A percentile compares a stretch with the other conserved stretches of the same genome.
Conservation (phyloP, 1,140 invertebrate genomes). For the Drosophila neocordata region DNA sequence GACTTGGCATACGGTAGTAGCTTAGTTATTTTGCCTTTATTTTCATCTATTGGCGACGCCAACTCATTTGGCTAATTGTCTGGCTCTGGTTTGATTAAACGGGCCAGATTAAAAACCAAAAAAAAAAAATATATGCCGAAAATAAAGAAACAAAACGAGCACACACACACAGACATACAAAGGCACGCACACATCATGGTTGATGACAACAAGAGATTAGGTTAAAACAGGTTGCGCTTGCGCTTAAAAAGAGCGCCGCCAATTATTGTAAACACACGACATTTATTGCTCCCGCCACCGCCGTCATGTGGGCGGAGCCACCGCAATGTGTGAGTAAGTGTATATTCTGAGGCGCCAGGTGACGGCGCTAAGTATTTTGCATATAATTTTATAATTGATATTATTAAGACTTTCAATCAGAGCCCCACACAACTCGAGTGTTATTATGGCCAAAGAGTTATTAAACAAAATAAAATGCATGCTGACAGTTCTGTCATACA, state of each 20-base stretch:
- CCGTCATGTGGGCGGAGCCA: slow-evolving; percentile 20
- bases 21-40: background rate
- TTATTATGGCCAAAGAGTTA: too few species aligned
- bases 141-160: background rate
- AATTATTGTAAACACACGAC: slow-evolving; percentile 60
- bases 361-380: slow-evolving; percentile 59
- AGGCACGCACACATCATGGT: background rate
- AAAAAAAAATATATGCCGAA: slow-evolving; percentile 13
- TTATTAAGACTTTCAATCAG: slow-evolving; percentile 56
- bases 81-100: slow-evolving; percentile 41
- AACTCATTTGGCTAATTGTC: slow-evolving; percentile 76
- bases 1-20: slow-evolving; percentile 48
- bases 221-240: slow-evolving; percentile 47
- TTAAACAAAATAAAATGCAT: slow-evolving; percentile 56
- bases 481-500: slow-evolving; percentile 34
- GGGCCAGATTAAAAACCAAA: slow-evolving; percentile 53
- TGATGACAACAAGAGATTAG: slow-evolving; percentile 29
- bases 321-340: background rate
- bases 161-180: too few species aligned
- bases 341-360: slow-evolving; percentile 58
- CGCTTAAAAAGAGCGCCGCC: slow-evolving; percentile 39
- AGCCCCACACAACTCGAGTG: too few species aligned
- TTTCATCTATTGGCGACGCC: slow-evolving; percentile 35
- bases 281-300: background rate
- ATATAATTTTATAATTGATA: slow-evolving; percentile 52